Conservation (phyloP, 2,113 vertebrate genomes). For the Ranitomeya variabilis region DNA sequence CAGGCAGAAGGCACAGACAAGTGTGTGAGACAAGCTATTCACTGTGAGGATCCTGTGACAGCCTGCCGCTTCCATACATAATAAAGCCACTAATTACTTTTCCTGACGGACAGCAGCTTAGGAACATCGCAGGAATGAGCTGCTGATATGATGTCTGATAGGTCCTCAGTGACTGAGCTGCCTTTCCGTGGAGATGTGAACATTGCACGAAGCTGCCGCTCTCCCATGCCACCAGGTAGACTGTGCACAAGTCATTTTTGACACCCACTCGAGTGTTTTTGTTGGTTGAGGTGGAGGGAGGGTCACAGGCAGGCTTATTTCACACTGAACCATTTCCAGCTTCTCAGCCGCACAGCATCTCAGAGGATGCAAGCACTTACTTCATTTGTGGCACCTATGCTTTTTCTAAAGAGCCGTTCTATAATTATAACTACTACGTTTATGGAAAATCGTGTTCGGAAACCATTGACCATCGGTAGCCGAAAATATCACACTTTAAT, state of each 20-base stretch:
- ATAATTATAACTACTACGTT: not conserved
- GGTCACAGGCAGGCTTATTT: slow-evolving; percentile 27
- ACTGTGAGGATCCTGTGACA: slow-evolving; percentile 72
- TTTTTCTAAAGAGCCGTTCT: not conserved
- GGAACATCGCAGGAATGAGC: slow-evolving; percentile 65
- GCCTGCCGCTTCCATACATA: slow-evolving; percentile 72
- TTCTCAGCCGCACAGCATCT: slow-evolving; percentile 11
- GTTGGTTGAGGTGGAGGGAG: slow-evolving; percentile 46
- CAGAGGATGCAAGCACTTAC: not conserved
- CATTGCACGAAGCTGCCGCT: slow-evolving; percentile 62
- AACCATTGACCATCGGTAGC: not conserved
- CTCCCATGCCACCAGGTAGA: slow-evolving; percentile 69
- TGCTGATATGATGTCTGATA: slow-evolving; percentile 66
- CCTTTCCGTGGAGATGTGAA: slow-evolving; percentile 64
- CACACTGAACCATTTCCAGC: slow-evolving; percentile 13
- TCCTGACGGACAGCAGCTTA: slow-evolving; percentile 73
- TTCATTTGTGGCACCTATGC: not conserved
- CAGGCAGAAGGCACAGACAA: slow-evolving; percentile 70
- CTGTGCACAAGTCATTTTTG: slow-evolving; percentile 67
- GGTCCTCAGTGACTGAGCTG: slow-evolving; percentile 71
- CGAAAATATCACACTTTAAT: not conserved
- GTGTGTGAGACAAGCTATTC: slow-evolving; percentile 74
- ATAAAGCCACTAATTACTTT: slow-evolving; percentile 76
- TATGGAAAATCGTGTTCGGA: not conserved
- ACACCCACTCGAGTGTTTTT: slow-evolving; percentile 61